phyloP scores from a whole-genome alignment of 2,888 invertebrate genomes.

The Stenotaenia linearis region DNA sequence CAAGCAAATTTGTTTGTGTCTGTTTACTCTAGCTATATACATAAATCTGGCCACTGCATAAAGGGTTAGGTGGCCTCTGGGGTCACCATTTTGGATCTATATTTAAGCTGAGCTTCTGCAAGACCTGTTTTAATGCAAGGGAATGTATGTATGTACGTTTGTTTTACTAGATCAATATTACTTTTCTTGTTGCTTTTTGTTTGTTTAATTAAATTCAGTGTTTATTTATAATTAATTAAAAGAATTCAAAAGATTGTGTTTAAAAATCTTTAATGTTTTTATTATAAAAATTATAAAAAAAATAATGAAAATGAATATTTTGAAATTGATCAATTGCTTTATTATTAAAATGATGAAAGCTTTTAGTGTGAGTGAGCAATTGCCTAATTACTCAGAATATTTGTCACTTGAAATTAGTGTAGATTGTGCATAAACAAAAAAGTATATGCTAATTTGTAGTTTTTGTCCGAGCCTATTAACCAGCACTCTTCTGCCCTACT shows the following conservation, averaged over 20 bases:
- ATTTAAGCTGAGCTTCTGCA: not conserved
- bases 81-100: slow-evolving; percentile 26
- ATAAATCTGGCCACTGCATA: slow-evolving; percentile 10
- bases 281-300: no score
- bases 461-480: not conserved
- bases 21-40: slow-evolving; percentile 2
- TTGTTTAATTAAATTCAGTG: not conserved
- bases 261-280: no score
- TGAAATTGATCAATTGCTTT: not conserved
- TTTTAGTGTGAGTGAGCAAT: not conserved
- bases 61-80: slow-evolving; percentile 23
- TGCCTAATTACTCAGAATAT: not conserved
- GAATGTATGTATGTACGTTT: not conserved
- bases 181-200: not conserved
- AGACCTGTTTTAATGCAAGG: not conserved
- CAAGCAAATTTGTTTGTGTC: slow-evolving; percentile 24
- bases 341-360: not conserved
- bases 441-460: slow-evolving; percentile 12
- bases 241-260: no score
- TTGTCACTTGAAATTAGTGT: not conserved
- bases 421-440: slow-evolving; percentile 1
- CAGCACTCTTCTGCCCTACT: not conserved
- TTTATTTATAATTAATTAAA: not conserved
- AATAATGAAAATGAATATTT: no score
- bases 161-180: not conserved